Conservation (phyloP, 2,797 vertebrate genomes). For the Oreochromis mossambicus region DNA sequence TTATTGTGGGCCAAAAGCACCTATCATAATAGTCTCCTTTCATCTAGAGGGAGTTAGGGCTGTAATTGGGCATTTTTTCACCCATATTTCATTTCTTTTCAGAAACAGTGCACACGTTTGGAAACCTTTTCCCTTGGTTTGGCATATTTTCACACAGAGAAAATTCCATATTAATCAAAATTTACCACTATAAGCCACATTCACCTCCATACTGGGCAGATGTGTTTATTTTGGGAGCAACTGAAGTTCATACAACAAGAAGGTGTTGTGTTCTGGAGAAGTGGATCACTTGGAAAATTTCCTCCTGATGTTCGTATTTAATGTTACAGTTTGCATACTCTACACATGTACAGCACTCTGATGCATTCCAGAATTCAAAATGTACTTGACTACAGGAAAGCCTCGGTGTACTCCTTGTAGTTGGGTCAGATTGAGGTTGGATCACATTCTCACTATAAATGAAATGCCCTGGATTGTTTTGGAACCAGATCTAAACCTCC, state of each 20-base stretch:
- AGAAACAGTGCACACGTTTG: not conserved
- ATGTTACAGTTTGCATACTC: not conserved
- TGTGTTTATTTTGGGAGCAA: not conserved
- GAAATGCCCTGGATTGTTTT: not conserved
- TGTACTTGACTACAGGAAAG: not conserved
- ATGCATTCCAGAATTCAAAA: not conserved
- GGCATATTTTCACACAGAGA: not conserved
- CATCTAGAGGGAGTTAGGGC: not conserved
- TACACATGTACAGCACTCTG: not conserved
- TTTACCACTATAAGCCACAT: not conserved
- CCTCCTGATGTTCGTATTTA: not conserved
- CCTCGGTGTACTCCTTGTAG: not conserved
- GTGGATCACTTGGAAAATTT: not conserved
- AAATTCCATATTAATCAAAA: not conserved
- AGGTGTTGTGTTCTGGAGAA: not conserved
- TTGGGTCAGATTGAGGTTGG: not conserved
- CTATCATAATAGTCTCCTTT: not conserved
- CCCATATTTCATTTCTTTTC: not conserved
- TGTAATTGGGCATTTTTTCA: not conserved
- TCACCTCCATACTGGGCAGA: not conserved
- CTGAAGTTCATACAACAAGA: not conserved
- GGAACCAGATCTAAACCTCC: not conserved
- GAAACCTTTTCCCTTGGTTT: not conserved
- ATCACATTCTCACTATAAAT: not conserved
- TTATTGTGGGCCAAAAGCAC: not conserved